Conservation (phyloP, 2,888 invertebrate species). For the Tetranychus truncatus region DNA sequence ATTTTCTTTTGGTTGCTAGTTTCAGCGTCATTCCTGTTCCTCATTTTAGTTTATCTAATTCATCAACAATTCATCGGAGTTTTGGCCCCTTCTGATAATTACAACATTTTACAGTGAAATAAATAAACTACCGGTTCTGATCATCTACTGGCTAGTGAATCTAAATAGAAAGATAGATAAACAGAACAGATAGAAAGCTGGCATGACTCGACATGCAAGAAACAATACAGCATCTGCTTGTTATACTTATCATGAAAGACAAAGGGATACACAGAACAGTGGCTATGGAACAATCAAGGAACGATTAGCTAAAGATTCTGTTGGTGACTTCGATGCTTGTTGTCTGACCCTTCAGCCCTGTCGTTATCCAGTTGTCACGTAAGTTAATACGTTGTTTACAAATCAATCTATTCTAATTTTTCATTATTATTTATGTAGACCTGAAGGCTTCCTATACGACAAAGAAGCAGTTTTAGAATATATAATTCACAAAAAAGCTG, state of each 20-base stretch:
- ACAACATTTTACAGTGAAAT: background rate
- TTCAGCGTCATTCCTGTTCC: background rate
- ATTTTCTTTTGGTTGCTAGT: constrained; percentile 3
- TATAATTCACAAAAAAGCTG: constrained; percentile 78
- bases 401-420: constrained; percentile 15
- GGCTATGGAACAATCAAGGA: constrained; percentile 54
- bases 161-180: background rate
- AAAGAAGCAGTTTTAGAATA: constrained; percentile 91
- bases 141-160: background rate
- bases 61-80: constrained; percentile 3
- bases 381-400: constrained; percentile 30
- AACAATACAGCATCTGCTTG: constrained; percentile 97
- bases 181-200: background rate
- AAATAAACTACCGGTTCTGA: background rate
- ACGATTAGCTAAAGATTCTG: constrained; percentile 78
- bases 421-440: constrained; percentile 34
- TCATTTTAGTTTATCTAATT: constrained; percentile 3
- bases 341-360: constrained; percentile 91
- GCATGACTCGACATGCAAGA: constrained; percentile 84
- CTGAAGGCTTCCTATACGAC: constrained; percentile 84
- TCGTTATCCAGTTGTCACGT: constrained; percentile 72
- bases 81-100: background rate
- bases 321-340: constrained; percentile 92
- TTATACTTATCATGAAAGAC: constrained; percentile 92
- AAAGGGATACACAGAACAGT: constrained; percentile 79